These are phyloP conservation scores for Acanthoscelides obtectus DNA, from an alignment of 2,888 invertebrate genomes.

Conservation along the genomic window DNA sequence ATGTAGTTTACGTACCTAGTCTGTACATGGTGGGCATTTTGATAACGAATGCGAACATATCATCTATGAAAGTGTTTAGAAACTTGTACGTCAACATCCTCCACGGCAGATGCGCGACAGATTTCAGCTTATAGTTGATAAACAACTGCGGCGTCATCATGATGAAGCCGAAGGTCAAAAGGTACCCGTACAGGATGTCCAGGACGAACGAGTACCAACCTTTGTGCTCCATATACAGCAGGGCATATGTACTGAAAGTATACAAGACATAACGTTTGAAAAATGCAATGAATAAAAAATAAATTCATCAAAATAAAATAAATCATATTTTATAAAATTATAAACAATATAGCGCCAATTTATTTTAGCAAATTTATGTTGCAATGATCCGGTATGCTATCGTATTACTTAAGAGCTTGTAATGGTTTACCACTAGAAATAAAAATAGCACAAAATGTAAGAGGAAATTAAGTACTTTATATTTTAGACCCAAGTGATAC, in stretches of 20 bases:
- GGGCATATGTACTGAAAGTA: constrained; percentile 73
- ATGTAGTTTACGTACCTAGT: constrained; percentile 57
- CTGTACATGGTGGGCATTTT: constrained; percentile 99
- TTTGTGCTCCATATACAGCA: constrained; percentile 94
- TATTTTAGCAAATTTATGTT: no score
- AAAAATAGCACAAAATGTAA: no score
- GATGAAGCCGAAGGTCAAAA: constrained; percentile 97
- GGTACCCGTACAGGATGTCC: constrained; percentile 94
- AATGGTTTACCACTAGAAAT: no score
- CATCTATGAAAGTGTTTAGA: constrained; percentile 98
- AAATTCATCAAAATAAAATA: no score
- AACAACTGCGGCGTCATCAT: constrained; percentile 99
- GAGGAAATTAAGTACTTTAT: no score
- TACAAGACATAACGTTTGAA: no score
- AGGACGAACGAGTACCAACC: constrained; percentile 99
- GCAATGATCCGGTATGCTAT: no score
- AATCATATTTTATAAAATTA: no score
- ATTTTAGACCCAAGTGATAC: no score
- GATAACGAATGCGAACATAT: constrained; percentile 99
- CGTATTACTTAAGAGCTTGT: no score
- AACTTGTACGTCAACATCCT: constrained; percentile 99
- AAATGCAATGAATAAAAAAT: no score
- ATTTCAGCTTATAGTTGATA: constrained; percentile 98
- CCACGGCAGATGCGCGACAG: constrained; percentile 99
- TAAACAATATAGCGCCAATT: no score